These are phyloP conservation scores for Dasyprocta punctata DNA, from an alignment of 2,113 vertebrate genomes.

Conservation along the genomic window DNA sequence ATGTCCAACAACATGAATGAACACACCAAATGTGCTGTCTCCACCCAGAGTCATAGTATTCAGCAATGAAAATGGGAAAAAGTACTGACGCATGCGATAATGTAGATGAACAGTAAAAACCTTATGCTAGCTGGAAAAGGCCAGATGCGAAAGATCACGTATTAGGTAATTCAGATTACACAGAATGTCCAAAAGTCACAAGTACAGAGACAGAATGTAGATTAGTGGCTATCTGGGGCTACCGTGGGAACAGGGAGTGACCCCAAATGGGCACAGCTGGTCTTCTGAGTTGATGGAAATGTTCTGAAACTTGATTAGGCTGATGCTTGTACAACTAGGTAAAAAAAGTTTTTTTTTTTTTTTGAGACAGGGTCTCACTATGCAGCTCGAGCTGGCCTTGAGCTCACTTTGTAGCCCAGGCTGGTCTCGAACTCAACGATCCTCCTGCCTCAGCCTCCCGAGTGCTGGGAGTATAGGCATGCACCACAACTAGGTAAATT, in stretches of 20 bases:
- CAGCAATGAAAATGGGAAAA: background rate
- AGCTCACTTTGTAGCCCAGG: too few relatives aligned
- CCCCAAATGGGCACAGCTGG: background rate
- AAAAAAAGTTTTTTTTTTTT: too few relatives aligned
- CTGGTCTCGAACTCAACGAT: too few relatives aligned
- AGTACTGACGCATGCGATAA: background rate
- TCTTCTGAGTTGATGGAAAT: background rate
- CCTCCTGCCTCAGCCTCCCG: too few relatives aligned
- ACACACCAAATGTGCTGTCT: background rate
- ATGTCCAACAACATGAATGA: background rate
- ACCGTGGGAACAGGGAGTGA: background rate
- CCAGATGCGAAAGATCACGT: background rate
- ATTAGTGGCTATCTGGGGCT: background rate
- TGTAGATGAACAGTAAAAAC: background rate
- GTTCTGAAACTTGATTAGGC: background rate
- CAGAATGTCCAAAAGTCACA: background rate
- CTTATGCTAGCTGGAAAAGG: background rate
- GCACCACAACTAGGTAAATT: background rate
- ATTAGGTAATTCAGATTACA: background rate
- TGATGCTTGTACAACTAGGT: background rate
- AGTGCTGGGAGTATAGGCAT: too few relatives aligned
- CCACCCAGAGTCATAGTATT: background rate
- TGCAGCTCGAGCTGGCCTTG: too few relatives aligned
- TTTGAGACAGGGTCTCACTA: too few relatives aligned
- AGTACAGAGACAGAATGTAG: background rate